Conservation (phyloP, 2,888 invertebrate genomes). For the Lucinisca nassula region DNA sequence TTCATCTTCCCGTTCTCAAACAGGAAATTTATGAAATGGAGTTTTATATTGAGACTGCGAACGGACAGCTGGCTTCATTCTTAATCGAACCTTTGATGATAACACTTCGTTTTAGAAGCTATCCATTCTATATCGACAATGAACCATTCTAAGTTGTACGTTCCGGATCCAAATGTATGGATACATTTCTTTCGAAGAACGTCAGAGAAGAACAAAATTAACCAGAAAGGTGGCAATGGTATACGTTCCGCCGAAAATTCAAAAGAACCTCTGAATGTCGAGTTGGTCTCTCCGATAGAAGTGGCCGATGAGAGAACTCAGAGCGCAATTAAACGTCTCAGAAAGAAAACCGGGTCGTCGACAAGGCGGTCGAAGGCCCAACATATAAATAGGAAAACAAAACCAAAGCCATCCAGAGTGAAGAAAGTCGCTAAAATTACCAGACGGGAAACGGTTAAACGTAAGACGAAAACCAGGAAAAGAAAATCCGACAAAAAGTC, state of each 20-base stretch:
- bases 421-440: neutral
- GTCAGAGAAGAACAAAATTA: neutral
- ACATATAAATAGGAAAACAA: neutral
- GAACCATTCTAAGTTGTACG: neutral
- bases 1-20: slow-evolving; percentile 14
- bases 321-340: neutral
- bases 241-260: neutral
- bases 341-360: neutral
- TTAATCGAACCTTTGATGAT: neutral
- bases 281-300: neutral
- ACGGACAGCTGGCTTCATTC: neutral
- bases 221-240: neutral
- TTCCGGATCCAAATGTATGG: neutral
- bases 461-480: neutral
- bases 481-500: neutral
- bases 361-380: neutral
- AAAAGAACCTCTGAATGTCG: neutral
- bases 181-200: neutral
- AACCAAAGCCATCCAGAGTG: neutral
- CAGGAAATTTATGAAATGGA: neutral
- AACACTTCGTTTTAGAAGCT: neutral
- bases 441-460: neutral
- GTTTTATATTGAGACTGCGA: neutral
- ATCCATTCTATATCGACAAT: neutral
- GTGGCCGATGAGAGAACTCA: neutral